A percentile compares a stretch with the other conserved stretches of the same genome.
Conservation (phyloP, 1,140 invertebrate genomes). For the Teleogryllus occipitalis region DNA sequence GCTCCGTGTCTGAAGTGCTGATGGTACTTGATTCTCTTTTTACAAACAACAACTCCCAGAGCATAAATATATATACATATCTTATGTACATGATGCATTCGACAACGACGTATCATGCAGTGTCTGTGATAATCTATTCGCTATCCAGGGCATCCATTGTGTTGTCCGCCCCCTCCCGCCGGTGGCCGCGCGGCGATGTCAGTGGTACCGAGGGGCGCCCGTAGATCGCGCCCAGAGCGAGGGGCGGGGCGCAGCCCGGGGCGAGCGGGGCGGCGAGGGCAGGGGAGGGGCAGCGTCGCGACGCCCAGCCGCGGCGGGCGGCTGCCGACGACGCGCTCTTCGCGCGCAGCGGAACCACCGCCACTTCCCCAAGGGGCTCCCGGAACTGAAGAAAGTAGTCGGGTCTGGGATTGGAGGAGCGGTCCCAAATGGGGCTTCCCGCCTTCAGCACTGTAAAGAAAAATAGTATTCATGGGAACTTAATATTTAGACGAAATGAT, state of each 20-base stretch:
- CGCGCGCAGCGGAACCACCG: too few species aligned
- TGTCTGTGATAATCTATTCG: not conserved
- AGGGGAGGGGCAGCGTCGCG: not conserved
- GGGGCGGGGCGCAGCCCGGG: too few species aligned
- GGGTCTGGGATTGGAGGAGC: too few species aligned
- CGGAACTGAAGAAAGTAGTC: too few species aligned
- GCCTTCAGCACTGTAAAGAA: too few species aligned
- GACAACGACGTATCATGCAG: not conserved
- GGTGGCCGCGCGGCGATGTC: not conserved
- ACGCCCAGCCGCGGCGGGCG: too few species aligned
- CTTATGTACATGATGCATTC: not conserved
- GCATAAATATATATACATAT: not conserved
- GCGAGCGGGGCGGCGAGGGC: not conserved
- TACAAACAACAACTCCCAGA: not conserved
- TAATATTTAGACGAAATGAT: too few species aligned
- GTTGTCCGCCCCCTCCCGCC: not conserved
- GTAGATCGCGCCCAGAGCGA: not conserved
- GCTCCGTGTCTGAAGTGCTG: conserved; percentile 95
- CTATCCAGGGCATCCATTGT: not conserved
- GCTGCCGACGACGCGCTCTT: too few species aligned
- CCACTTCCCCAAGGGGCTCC: too few species aligned
- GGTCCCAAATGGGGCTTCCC: too few species aligned
- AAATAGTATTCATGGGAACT: too few species aligned
- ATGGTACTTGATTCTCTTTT: conserved; percentile 62
- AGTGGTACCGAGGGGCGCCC: not conserved